phyloP scores from a whole-genome alignment of 2,113 vertebrate genomes.

The Siniperca knerii region DNA sequence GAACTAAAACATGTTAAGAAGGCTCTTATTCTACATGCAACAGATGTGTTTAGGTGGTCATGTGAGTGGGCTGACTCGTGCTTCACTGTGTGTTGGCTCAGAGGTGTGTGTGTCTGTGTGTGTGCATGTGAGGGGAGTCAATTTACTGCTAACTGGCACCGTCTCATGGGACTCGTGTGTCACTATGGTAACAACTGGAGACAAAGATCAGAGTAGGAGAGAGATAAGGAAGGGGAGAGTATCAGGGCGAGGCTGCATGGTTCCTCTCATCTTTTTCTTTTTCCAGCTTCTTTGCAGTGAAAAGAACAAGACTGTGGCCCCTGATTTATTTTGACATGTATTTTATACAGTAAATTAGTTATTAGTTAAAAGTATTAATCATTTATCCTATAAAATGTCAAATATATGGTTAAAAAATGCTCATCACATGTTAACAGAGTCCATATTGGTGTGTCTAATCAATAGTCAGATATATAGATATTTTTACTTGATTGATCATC shows the following conservation, averaged over 20 bases:
- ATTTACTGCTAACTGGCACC: conserved; percentile 50
- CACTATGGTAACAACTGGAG: conserved; percentile 71
- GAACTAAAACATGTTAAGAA: neutral
- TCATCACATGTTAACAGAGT: neutral
- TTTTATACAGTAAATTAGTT: too few species aligned
- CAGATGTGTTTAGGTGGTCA: neutral
- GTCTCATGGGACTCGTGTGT: conserved; percentile 59
- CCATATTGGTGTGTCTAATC: too few species aligned
- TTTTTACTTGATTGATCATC: too few species aligned
- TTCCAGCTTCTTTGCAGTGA: neutral
- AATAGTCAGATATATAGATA: too few species aligned
- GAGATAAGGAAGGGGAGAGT: conserved; percentile 9
- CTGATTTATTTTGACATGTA: neutral
- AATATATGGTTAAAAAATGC: neutral
- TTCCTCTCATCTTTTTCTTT: neutral
- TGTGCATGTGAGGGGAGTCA: conserved; percentile 32
- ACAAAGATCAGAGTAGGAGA: conserved; percentile 48
- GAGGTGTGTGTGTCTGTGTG: conserved; percentile 9
- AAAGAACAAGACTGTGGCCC: neutral
- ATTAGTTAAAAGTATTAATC: neutral
- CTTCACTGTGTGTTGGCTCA: neutral
- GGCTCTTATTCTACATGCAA: neutral
- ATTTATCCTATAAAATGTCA: neutral
- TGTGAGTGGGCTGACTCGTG: neutral
- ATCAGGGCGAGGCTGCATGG: neutral